Percentiles rank a stretch among this genome's conserved stretches.
phyloP scores from a whole-genome alignment of 2,888 invertebrate genomes.

The Electrophaes corylata region DNA sequence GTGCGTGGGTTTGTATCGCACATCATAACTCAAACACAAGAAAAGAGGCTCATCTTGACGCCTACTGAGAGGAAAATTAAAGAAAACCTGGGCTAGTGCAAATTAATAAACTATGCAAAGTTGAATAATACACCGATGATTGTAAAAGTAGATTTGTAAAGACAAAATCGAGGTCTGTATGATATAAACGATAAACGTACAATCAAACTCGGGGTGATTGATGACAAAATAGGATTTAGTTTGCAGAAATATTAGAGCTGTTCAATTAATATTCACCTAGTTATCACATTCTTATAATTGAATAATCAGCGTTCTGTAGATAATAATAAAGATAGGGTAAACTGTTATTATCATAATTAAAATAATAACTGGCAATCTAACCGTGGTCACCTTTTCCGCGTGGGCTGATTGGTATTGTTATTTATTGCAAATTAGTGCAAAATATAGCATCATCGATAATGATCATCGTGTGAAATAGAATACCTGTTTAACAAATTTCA shows the following conservation, averaged over 20 bases:
- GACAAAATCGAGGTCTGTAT: too few relatives aligned
- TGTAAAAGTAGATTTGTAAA: too few relatives aligned
- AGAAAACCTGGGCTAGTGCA: conserved; percentile 28
- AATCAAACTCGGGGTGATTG: not conserved
- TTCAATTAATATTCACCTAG: conserved; percentile 22
- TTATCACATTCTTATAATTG: conserved; percentile 32
- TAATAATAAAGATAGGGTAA: conserved; percentile 21
- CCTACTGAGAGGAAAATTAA: conserved; percentile 36
- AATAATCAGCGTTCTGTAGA: conserved; percentile 19
- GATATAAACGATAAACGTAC: too few relatives aligned
- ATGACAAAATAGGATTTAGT: not conserved
- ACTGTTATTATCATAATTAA: conserved; percentile 38
- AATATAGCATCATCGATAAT: conserved; percentile 44
- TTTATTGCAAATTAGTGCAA: conserved; percentile 40
- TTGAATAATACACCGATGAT: not conserved
- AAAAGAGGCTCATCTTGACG: conserved; percentile 61
- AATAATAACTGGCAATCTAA: conserved; percentile 37
- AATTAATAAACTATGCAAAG: not conserved
- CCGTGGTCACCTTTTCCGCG: conserved; percentile 52
- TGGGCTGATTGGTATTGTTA: conserved; percentile 44
- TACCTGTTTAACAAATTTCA: conserved; percentile 4
- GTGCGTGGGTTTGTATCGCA: conserved; percentile 70
- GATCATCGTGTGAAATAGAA: conserved; percentile 23
- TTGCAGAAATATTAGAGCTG: not conserved
- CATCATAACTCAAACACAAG: conserved; percentile 65